Conservation (phyloP, 2,888 invertebrate species). For the Synergus gifuensis region DNA sequence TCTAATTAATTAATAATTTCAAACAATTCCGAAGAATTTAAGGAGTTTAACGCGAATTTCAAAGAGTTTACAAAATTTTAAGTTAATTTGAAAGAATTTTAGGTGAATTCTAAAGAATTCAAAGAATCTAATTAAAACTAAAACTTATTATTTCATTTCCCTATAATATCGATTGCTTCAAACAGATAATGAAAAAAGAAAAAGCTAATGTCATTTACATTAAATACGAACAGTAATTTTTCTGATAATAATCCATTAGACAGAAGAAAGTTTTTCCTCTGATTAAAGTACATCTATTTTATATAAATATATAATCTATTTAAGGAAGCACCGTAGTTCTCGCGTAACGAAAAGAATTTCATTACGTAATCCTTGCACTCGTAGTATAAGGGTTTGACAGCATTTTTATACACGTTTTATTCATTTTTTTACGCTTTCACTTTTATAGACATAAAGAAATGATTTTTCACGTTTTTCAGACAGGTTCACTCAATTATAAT, state of each 20-base stretch:
- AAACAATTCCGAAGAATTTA: no score
- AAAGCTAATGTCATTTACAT: not conserved
- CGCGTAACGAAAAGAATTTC: not conserved
- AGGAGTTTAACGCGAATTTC: no score
- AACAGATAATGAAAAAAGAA: not conserved
- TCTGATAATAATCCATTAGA: not conserved
- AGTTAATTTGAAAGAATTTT: no score
- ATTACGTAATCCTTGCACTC: not conserved
- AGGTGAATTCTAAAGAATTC: no score
- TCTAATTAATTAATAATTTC: no score
- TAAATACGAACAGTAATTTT: not conserved
- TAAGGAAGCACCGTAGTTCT: not conserved
- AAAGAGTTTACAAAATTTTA: no score
- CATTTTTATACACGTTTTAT: no score
- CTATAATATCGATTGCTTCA: not conserved
- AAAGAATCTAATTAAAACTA: no score
- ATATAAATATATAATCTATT: not conserved
- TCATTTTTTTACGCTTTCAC: no score
- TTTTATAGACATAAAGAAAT: no score
- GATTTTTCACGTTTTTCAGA: not conserved
- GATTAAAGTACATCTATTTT: not conserved
- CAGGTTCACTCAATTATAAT: not conserved
- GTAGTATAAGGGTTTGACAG: no score
- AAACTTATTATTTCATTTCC: no score
- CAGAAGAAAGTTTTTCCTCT: not conserved